Conservation (phyloP, 2,113 vertebrate species). For the Neotoma lepida region DNA sequence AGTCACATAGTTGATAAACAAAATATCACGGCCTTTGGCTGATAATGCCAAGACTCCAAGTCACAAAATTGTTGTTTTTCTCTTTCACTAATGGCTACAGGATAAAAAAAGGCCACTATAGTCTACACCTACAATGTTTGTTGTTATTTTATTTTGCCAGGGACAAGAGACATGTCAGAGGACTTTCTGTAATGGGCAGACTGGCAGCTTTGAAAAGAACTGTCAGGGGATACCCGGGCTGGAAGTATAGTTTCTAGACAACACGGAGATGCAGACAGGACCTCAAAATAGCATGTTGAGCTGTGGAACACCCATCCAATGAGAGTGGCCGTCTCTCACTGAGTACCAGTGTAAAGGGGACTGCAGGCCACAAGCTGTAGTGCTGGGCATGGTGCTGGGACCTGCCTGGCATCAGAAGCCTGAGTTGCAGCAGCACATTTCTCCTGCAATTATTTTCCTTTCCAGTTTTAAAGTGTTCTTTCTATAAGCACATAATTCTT, state of each 20-base stretch:
- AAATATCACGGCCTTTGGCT: background rate
- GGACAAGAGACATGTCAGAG: background rate
- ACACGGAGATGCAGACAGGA: background rate
- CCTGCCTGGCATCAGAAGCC: background rate
- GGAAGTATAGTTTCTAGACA: background rate
- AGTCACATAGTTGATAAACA: background rate
- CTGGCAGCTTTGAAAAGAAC: too few species aligned
- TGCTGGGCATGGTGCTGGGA: background rate
- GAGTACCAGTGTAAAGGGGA: background rate
- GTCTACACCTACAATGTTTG: background rate
- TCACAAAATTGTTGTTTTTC: background rate
- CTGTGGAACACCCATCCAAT: background rate
- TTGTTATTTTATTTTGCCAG: constrained; percentile 18
- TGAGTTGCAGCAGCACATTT: background rate
- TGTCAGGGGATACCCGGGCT: background rate
- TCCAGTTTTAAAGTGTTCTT: constrained; percentile 24
- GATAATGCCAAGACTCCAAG: background rate
- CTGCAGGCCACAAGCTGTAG: too few species aligned
- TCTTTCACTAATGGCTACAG: background rate
- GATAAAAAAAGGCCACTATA: background rate
- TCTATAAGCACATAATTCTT: background rate
- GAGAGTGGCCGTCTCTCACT: background rate
- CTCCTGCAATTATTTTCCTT: background rate
- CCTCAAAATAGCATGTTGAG: background rate
- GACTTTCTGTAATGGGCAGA: background rate